Base-by-base conservation (phyloP, 2,888 invertebrate species). In the Drosophila nr. medialis region DNA sequence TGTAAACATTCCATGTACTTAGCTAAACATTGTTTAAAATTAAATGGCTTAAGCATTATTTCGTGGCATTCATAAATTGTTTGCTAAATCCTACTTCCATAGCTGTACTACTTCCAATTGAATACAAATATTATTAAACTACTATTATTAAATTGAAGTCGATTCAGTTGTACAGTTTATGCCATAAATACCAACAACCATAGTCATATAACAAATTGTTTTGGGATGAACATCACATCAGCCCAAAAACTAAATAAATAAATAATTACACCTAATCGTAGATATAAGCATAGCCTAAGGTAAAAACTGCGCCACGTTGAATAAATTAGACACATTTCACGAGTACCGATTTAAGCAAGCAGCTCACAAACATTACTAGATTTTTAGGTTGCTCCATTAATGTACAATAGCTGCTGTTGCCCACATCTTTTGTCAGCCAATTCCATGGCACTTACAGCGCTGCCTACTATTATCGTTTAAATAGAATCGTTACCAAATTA, bases 261-360 rank as follows among this genome's bases (percentile, higher is more conserved):
- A 68, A 66, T 86, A 80, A 66, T 68, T 88, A 86, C 55, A 79
- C 45, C 64, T 85, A 84, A 89, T 84, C 76, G 59, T 85, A 85
- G 82, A 59, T 60, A 49, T 85, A 85, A 85, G 89, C 75, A 69
- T 85, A 85, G 89, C n/a, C 48, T 88, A 81, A 89, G 75, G 30
- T 73, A 68, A 73, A 68, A 73, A 66, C 36, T 42, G 67, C 71
- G 72, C 65, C 63, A 59, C 70, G 51, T 70, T 60, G 34, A 51
- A 36, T 51, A 60, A 60, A 15, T 34, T 27, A 60, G 11, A 54
- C n/a, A n/a, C 36, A 51, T 60, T 68, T 62, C 73, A 72, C 59
- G 66, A 61, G 38, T 58, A 78, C 58, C 62, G 42, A 76, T 75
- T 60, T 56, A 70, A 72, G 65, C 64, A 45, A 66, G 64, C 64